Evolutionary conservation across 2,888 invertebrate genomes (phyloP).

Genomic region (Eristalinus aeneus): DNA sequence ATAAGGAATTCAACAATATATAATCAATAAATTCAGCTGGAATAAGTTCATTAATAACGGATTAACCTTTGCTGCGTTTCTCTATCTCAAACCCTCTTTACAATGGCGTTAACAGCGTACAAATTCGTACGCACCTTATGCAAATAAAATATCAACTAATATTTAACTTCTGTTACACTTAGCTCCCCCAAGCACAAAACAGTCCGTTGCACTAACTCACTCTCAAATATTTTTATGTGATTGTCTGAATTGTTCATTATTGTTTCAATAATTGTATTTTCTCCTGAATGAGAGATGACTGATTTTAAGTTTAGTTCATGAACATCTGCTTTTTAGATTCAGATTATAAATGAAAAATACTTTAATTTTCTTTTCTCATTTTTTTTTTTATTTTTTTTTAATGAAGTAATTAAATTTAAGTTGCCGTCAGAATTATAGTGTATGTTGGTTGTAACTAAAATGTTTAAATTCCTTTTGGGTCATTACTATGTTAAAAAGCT

Average conservation of each 20-base stretch:
- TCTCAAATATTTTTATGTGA: conserved; percentile 60
- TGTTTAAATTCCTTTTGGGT: neutral
- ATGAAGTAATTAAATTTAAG: conserved; percentile 21
- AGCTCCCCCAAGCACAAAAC: neutral
- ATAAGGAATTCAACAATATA: too few species aligned
- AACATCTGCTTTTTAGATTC: conserved; percentile 29
- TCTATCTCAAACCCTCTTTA: neutral
- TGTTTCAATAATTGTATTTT: conserved; percentile 24
- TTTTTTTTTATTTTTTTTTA: conserved; percentile 24
- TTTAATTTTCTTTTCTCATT: neutral
- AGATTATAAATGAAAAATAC: conserved; percentile 21
- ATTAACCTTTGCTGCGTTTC: neutral
- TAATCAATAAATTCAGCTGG: neutral
- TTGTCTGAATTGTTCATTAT: conserved; percentile 55
- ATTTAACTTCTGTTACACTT: neutral
- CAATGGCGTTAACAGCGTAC: neutral
- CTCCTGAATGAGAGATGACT: conserved; percentile 51
- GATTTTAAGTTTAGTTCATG: conserved; percentile 64
- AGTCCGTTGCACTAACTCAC: conserved; percentile 26
- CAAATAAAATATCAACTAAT: neutral
- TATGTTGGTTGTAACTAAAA: too few species aligned
- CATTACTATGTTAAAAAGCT: conserved; percentile 3
- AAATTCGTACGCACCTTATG: neutral
- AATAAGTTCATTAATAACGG: neutral
- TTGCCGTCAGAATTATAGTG: conserved; percentile 11